A percentile compares a stretch with the other conserved stretches of the same genome.
phyloP scores from a whole-genome alignment of 2,888 invertebrate genomes.

The Macroteleia sp. region DNA sequence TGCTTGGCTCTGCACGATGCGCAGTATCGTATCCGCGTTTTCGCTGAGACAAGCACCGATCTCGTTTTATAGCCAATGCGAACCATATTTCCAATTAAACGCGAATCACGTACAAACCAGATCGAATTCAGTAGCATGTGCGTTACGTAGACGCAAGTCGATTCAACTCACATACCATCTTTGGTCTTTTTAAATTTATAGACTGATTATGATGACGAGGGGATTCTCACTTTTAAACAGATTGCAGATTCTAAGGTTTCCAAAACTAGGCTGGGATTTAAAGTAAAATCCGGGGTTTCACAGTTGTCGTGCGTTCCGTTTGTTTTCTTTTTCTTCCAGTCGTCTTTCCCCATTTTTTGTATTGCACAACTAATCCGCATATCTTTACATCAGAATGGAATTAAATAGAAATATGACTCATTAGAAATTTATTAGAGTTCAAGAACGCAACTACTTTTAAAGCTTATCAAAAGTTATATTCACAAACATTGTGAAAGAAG shows the following conservation, averaged over 20 bases:
- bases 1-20: slow-evolving; percentile 81
- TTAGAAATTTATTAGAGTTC: too few species aligned
- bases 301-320: too few species aligned
- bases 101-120: slow-evolving; percentile 49
- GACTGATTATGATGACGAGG: too few species aligned
- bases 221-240: slow-evolving; percentile 21
- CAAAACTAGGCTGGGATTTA: slow-evolving; percentile 20
- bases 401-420: too few species aligned
- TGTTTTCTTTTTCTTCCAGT: too few species aligned
- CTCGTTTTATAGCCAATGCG: slow-evolving; percentile 78
- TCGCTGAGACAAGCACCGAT: slow-evolving; percentile 81
- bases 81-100: slow-evolving; percentile 71
- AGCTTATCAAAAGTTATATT: too few species aligned
- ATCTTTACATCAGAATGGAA: too few species aligned
- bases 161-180: too few species aligned
- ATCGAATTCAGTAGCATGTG: slow-evolving; percentile 27
- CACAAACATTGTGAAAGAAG: too few species aligned
- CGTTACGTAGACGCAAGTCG: slow-evolving; percentile 33
- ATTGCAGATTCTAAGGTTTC: slow-evolving; percentile 14
- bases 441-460: too few species aligned
- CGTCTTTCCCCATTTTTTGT: too few species aligned
- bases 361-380: too few species aligned
- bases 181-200: neutral
- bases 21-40: slow-evolving; percentile 79
- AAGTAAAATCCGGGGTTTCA: neutral